Percentiles rank a stretch among this genome's conserved stretches.
Conservation (phyloP, 2,797 vertebrate genomes). For the Setipinna tenuifilis region DNA sequence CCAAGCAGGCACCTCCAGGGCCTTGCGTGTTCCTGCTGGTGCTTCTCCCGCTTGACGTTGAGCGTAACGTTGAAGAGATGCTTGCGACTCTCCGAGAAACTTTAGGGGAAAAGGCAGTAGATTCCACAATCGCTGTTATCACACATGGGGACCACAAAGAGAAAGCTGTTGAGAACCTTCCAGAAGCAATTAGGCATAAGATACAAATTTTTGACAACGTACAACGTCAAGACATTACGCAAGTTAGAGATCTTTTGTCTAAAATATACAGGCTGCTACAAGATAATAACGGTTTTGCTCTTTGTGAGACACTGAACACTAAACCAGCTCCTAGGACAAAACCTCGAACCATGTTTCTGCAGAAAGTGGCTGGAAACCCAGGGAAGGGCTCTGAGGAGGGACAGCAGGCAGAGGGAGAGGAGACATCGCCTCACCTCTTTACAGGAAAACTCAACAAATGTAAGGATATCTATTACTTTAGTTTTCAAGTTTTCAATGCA, state of each 20-base stretch:
- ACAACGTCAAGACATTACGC: neutral
- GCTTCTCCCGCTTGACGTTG: neutral
- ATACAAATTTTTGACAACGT: constrained; percentile 30
- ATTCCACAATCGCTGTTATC: neutral
- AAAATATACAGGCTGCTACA: neutral
- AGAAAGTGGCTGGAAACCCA: neutral
- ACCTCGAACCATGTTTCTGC: neutral
- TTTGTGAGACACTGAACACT: neutral
- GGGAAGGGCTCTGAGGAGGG: neutral
- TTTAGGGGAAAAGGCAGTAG: neutral
- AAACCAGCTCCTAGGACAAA: neutral
- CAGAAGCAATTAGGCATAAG: neutral
- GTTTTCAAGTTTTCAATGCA: too few relatives aligned
- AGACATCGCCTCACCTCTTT: neutral
- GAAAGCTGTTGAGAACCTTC: neutral
- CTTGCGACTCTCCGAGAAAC: neutral
- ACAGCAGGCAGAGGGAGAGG: neutral
- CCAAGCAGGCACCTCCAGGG: neutral
- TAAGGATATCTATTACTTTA: too few relatives aligned
- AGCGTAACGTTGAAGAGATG: neutral
- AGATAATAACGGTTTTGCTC: neutral
- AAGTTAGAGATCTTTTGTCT: neutral
- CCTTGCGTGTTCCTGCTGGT: neutral
- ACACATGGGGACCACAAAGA: neutral
- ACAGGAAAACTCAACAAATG: neutral